Conservation (phyloP, 2,113 vertebrate genomes). For the Gallinago jamesoni region DNA sequence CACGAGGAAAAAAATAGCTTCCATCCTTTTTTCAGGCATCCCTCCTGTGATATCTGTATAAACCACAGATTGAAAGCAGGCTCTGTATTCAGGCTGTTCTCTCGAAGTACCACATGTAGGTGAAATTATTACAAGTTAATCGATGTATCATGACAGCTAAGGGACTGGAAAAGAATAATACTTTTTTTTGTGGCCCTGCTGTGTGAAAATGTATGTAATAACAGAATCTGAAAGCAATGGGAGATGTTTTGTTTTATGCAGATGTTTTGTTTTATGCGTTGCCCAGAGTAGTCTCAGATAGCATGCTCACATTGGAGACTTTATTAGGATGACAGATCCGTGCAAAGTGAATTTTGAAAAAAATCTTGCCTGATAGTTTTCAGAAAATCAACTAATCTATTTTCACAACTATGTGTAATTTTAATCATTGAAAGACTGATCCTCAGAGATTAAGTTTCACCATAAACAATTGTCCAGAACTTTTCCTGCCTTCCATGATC, state of each 20-base stretch:
- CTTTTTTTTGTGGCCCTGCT: not conserved
- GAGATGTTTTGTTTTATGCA: not conserved
- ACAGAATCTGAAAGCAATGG: not conserved
- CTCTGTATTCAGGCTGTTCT: not conserved
- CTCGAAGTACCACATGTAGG: not conserved
- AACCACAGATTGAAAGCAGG: not conserved
- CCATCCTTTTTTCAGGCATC: not conserved
- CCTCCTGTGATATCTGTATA: not conserved
- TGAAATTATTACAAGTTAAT: not conserved
- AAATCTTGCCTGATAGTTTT: not conserved
- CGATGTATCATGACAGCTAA: constrained; percentile 2
- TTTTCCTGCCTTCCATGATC: constrained; percentile 43
- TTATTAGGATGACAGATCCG: not conserved
- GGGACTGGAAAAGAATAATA: not conserved
- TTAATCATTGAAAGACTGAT: not conserved
- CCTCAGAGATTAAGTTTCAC: not conserved
- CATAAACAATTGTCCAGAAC: constrained; percentile 13
- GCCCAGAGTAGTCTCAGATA: not conserved
- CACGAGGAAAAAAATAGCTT: not conserved
- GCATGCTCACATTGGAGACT: not conserved
- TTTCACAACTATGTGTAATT: not conserved
- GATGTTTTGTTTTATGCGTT: not conserved
- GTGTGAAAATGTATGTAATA: not conserved
- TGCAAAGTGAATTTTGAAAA: constrained; percentile 19
- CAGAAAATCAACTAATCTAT: not conserved